These are phyloP conservation scores for Crenichthys baileyi DNA, from an alignment of 2,797 vertebrate species.

Conservation along the genomic window DNA sequence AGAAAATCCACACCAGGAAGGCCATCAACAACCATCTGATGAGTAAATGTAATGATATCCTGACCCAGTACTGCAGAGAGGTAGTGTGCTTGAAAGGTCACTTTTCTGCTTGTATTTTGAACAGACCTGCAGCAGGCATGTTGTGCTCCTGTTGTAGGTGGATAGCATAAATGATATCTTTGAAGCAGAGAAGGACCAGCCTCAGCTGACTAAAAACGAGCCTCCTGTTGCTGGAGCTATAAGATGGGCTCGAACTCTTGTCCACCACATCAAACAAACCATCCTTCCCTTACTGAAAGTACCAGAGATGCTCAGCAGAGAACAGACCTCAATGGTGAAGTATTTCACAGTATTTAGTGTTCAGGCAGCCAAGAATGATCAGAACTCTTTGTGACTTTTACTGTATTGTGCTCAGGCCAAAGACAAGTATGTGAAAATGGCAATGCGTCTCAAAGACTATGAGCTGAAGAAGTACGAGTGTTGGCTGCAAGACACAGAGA, in stretches of 20 bases:
- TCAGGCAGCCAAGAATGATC: not conserved
- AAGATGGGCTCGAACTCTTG: slow-evolving; percentile 86
- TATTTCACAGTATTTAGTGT: slow-evolving; percentile 3
- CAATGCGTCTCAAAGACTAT: slow-evolving; percentile 82
- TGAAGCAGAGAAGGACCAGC: slow-evolving; percentile 79
- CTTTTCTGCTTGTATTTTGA: not conserved
- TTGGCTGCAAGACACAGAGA: slow-evolving; percentile 81
- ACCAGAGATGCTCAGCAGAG: slow-evolving; percentile 80
- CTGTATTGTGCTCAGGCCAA: slow-evolving; percentile 80
- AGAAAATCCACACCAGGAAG: slow-evolving; percentile 85
- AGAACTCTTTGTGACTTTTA: slow-evolving; percentile 6
- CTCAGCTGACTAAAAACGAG: slow-evolving; percentile 85
- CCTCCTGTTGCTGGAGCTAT: slow-evolving; percentile 90
- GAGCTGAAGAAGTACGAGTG: slow-evolving; percentile 78
- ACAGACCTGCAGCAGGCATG: not conserved
- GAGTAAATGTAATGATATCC: slow-evolving; percentile 88
- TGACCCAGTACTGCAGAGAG: slow-evolving; percentile 93
- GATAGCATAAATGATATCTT: slow-evolving; percentile 84
- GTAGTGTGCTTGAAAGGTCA: slow-evolving; percentile 75
- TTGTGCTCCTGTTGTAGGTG: slow-evolving; percentile 77
- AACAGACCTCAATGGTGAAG: slow-evolving; percentile 81
- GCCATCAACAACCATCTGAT: slow-evolving; percentile 88
- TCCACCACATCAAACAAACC: slow-evolving; percentile 82
- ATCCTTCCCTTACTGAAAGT: slow-evolving; percentile 86
- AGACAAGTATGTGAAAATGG: slow-evolving; percentile 83